Evolutionary conservation across 2,888 invertebrate genomes (phyloP).

Genomic region (Zeuzera pyrina): DNA sequence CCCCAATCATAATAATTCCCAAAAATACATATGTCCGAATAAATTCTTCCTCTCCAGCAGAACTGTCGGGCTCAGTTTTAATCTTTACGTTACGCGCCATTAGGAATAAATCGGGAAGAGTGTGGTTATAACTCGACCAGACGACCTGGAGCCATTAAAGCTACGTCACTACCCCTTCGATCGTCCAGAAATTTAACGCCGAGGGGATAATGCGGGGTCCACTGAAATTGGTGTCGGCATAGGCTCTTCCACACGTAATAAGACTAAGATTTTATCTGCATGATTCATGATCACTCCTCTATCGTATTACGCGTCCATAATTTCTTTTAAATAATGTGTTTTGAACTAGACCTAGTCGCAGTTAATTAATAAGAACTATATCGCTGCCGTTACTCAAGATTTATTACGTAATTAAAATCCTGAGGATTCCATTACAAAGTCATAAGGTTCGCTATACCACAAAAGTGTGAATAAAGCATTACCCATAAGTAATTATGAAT

Average conservation of each 20-base stretch:
- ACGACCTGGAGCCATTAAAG: conserved; percentile 24
- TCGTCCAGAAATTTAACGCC: conserved; percentile 1
- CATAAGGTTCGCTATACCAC: too few relatives aligned
- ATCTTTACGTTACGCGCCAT: conserved; percentile 45
- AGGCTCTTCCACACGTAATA: conserved; percentile 25
- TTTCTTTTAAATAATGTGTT: conserved; percentile 1
- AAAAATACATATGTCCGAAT: neutral
- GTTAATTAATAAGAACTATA: too few relatives aligned
- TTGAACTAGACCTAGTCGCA: neutral
- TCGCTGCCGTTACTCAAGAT: too few relatives aligned
- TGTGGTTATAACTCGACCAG: conserved; percentile 27
- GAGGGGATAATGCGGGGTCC: conserved; percentile 18
- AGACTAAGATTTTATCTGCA: conserved; percentile 22
- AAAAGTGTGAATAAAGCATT: too few relatives aligned
- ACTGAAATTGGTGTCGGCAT: conserved; percentile 18
- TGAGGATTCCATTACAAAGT: too few relatives aligned
- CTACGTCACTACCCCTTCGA: neutral
- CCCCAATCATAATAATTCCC: neutral
- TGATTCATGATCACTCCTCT: conserved; percentile 26
- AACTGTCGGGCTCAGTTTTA: conserved; percentile 15
- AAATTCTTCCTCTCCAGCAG: neutral
- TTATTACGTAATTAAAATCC: too few relatives aligned
- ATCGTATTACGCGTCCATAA: conserved; percentile 10
- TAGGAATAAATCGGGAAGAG: conserved; percentile 46
- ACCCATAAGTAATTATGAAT: too few relatives aligned